phyloP scores from a whole-genome alignment of 2,113 vertebrate species.

The Bostrychus sinensis region DNA sequence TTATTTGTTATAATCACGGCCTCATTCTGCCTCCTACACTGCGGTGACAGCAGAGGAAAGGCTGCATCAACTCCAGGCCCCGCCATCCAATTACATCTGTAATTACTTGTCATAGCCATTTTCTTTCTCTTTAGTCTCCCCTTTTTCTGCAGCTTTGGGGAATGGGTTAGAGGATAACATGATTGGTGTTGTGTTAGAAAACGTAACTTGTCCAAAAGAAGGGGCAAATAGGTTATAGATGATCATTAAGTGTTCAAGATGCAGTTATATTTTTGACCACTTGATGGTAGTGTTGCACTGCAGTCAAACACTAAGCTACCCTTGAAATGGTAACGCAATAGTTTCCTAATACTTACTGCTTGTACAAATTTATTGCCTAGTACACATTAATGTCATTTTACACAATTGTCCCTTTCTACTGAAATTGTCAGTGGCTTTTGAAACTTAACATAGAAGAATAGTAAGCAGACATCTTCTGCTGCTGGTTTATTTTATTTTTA shows the following conservation, averaged over 20 bases:
- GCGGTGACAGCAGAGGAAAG: constrained; percentile 69
- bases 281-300: constrained; percentile 80
- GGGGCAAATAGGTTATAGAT: constrained; percentile 58
- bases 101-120: constrained; percentile 82
- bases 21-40: constrained; percentile 60
- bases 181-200: constrained; percentile 70
- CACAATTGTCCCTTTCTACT: too few species aligned
- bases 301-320: not conserved
- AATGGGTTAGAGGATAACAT: constrained; percentile 66
- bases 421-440: too few species aligned
- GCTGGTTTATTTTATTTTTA: too few species aligned
- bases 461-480: too few species aligned
- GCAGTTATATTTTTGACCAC: constrained; percentile 57
- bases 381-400: too few species aligned
- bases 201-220: constrained; percentile 65
- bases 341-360: not conserved
- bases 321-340: too few species aligned
- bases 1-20: constrained; percentile 72
- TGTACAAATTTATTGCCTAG: not conserved
- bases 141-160: constrained; percentile 70
- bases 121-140: constrained; percentile 68
- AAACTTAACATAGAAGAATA: too few species aligned
- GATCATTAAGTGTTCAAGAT: constrained; percentile 25
- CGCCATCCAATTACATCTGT: constrained; percentile 73
- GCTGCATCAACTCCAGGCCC: constrained; percentile 54